Base-by-base conservation (phyloP, 1,140 invertebrate genomes). In the Drosophila rhopaloa region DNA sequence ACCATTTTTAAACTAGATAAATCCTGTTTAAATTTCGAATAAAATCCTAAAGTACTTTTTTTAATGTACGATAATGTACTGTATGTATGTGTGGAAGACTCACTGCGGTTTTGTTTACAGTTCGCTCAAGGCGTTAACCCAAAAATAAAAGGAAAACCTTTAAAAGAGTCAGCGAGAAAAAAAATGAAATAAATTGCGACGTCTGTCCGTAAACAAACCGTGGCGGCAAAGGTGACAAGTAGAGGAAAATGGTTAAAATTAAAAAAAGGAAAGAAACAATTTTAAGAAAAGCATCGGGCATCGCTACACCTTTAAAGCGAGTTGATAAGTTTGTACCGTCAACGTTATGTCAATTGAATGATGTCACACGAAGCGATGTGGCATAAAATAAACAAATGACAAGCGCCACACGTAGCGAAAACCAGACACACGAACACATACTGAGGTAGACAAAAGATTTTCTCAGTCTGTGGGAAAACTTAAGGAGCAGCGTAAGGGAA, bases 341-440 rank as follows among this genome's bases (percentile, higher is more conserved):
- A 79, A 67, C 76, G 47, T 78, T 54, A 58, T 67, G 71, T 43
- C 77, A 85, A 81, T 84, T 70, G 68, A 73, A 73, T 84, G 81
- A 84, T 84, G 77, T 84, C 81, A 85, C 60, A 62, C 41, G 61
- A 63, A 57, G 74, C 60, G 56, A 63, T 74, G 75, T 40, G 57
- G 37, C 71, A 60, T 67, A 72, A 71, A 51, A 76, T 61, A 80
- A 71, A 83, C 71, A 83, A 76, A 71, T 62, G 73, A 76, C 58
- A 13, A 46, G 48, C 48, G 29, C 29, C 29, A 53, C 41, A 74
- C 80, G 35, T 16, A 9, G 1, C 19, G 19, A 13, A 13, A 19
- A 19, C 44, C 35, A n/a, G 27, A 29, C 46, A 57, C 40, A 50
- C 32, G 19, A 14, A 56, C 50, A 24, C 11, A 32, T 38, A 55